Percentiles rank a stretch among this genome's conserved stretches.
phyloP scores from a whole-genome alignment of 2,113 vertebrate species.

The Pteronura brasiliensis region DNA sequence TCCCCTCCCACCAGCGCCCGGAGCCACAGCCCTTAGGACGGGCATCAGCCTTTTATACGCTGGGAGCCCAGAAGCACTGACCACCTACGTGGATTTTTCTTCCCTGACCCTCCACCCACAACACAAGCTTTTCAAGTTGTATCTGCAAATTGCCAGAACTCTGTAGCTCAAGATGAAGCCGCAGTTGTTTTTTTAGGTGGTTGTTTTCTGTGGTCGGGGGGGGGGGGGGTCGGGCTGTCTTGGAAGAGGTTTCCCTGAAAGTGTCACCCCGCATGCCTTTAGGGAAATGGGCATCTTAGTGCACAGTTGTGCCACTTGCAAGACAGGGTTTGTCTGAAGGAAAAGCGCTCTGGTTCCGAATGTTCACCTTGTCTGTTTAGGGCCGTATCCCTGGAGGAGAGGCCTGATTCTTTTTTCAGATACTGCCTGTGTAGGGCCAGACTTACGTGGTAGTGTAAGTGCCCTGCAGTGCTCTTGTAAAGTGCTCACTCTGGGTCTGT shows the following conservation, averaged over 20 bases:
- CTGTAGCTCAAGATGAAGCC: not conserved
- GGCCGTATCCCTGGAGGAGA: not conserved
- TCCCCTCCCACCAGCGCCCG: not conserved
- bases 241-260: not conserved
- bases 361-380: not conserved
- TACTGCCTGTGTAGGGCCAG: not conserved
- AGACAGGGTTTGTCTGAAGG: not conserved
- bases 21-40: not conserved
- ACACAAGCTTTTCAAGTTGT: not conserved
- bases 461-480: not conserved
- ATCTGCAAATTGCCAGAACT: constrained; percentile 26
- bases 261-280: not conserved
- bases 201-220: too few species aligned
- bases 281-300: not conserved
- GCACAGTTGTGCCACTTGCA: not conserved
- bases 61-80: not conserved
- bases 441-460: not conserved
- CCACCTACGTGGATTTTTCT: constrained; percentile 48
- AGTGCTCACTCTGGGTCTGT: not conserved
- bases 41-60: not conserved
- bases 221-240: not conserved
- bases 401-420: not conserved
- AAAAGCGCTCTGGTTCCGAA: not conserved
- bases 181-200: not conserved
- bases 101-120: not conserved